Conservation (phyloP, 1,140 invertebrate genomes). For the Drosophila tristis region DNA sequence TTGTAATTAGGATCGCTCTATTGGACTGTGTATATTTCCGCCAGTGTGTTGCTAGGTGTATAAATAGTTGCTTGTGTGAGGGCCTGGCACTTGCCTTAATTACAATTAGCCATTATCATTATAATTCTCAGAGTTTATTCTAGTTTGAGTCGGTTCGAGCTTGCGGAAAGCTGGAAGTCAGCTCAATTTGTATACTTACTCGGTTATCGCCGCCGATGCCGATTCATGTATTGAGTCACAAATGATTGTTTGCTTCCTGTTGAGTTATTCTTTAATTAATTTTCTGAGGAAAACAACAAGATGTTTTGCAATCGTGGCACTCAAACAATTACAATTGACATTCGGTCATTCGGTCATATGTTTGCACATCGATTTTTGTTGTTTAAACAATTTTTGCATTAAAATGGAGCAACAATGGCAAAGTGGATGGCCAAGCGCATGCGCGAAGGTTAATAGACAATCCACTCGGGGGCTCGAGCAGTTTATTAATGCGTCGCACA, state of each 20-base stretch:
- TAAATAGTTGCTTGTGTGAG: slow-evolving; percentile 8
- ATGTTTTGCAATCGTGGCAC: slow-evolving; percentile 23
- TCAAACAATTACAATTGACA: slow-evolving; percentile 17
- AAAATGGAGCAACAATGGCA: slow-evolving; percentile 23
- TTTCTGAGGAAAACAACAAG: slow-evolving; percentile 43
- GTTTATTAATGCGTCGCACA: slow-evolving; percentile 26
- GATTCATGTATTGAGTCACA: slow-evolving; percentile 33
- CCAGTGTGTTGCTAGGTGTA: slow-evolving; percentile 29
- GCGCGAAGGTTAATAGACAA: slow-evolving; percentile 63
- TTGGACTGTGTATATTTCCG: slow-evolving; percentile 19
- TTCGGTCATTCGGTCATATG: slow-evolving; percentile 7
- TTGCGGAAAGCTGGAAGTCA: slow-evolving; percentile 14
- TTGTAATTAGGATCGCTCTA: slow-evolving; percentile 32
- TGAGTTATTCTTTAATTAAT: slow-evolving; percentile 43
- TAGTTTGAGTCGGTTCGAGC: slow-evolving; percentile 53
- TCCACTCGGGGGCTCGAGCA: slow-evolving; percentile 19
- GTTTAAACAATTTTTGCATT: slow-evolving; percentile 20
- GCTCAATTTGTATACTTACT: slow-evolving; percentile 11
- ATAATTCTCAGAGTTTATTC: slow-evolving; percentile 40
- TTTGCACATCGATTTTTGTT: slow-evolving; percentile 44
- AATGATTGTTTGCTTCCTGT: slow-evolving; percentile 21
- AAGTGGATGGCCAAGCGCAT: slow-evolving; percentile 42
- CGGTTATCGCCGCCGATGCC: slow-evolving; percentile 9
- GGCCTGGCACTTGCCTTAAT: slow-evolving; percentile 23
- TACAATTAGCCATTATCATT: slow-evolving; percentile 31